Evolutionary conservation across 2,888 invertebrate genomes (phyloP), one percentile per base, ranked within the genome.

Genomic region (Girardia tigrina): DNA sequence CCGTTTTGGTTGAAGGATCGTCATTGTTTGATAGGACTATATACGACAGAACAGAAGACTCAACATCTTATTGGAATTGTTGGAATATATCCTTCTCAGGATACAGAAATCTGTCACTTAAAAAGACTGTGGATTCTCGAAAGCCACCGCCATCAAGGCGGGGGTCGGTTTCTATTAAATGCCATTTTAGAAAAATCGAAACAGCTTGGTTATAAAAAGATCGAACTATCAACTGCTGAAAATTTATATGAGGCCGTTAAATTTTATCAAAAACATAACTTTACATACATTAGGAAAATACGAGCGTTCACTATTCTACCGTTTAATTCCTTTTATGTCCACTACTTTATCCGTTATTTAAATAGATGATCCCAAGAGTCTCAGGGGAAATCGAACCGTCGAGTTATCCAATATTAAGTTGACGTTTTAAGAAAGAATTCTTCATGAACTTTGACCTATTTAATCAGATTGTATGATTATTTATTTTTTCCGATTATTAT

Each of bases 121-220:
- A 56, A 56, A 56, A n/a, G 56, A 56, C n/a, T 56, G 56, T 56
- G 56, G 56, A 16, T 56, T n/a, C 23, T n/a, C 23, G 56, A 56
- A 56, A 56, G 23, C 2, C 23, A 56, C 23, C 56, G 56, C 6
- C 56, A 56, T 56, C 56, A 56, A 56, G 56, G 56, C 4, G n/a
- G 20, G 4, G 56, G 56, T 2, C n/a, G 56, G n/a, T 12, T 56
- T 8, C 23, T 56, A n/a, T 56, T 56, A n/a, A 16, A 56, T 6
- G n/a, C 56, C 6, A 56, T 56, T 56, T n/a, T 56, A 12, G 8
- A 56, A n/a, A 23, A 56, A 56, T 56, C 8, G n/a, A n/a, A 23
- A 56, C n/a, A 56, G 4, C 4, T 56, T 6, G 23, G 23, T 20
- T 56, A 56, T 16, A 56, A 56, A 56, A 56, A 56, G n/a, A 56